These are phyloP conservation scores for Drosophila varians DNA, from an alignment of 1,140 invertebrate genomes.

Conservation along the genomic window DNA sequence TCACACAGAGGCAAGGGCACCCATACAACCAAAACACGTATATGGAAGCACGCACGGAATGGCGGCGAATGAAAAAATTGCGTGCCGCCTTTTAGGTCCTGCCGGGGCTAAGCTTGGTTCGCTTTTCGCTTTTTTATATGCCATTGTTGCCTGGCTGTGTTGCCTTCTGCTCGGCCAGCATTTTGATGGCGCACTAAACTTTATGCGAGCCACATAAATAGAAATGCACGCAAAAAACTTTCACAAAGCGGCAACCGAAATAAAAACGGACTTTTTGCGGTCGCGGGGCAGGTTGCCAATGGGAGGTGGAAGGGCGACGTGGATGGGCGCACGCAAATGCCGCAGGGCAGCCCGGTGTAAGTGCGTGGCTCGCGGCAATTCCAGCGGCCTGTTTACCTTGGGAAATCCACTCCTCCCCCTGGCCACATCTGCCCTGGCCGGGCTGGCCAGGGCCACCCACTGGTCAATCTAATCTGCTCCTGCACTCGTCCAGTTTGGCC, in stretches of 20 bases:
- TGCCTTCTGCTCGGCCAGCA: conserved; percentile 27
- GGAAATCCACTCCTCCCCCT: not conserved
- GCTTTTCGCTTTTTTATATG: conserved; percentile 27
- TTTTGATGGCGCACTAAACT: conserved; percentile 74
- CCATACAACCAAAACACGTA: not conserved
- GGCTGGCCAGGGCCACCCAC: conserved; percentile 12
- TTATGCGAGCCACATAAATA: conserved; percentile 75
- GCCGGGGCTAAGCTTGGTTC: conserved; percentile 27
- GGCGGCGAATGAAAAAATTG: conserved; percentile 66
- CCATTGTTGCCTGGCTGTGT: conserved; percentile 31
- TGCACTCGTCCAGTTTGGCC: conserved; percentile 48
- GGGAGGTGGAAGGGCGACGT: not conserved
- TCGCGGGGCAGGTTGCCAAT: not conserved
- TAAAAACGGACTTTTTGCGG: conserved; percentile 18
- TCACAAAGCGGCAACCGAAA: conserved; percentile 36
- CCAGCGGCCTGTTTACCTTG: conserved; percentile 37
- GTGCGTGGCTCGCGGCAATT: conserved; percentile 43
- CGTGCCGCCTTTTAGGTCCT: conserved; percentile 76
- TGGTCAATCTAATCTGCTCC: conserved; percentile 59
- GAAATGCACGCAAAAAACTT: conserved; percentile 70
- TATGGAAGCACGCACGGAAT: conserved; percentile 43
- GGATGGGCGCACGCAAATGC: conserved; percentile 39
- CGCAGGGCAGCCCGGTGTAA: conserved; percentile 4
- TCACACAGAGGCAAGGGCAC: not conserved
- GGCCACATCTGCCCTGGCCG: not conserved